Conservation (phyloP, 2,797 vertebrate species). For the Schizopygopsis pylzovi region DNA sequence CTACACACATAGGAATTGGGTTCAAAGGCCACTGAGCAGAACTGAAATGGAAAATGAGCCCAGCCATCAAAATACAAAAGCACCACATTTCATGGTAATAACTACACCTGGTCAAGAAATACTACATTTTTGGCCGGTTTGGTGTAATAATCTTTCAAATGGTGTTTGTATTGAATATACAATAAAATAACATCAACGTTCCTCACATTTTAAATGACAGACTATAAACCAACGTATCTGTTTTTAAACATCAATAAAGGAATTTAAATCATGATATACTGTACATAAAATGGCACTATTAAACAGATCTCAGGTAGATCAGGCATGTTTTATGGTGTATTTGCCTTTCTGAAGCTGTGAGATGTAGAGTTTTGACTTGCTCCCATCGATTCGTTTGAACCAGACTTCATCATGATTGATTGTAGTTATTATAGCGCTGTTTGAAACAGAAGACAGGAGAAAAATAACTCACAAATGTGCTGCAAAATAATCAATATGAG, state of each 20-base stretch:
- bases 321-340: slow-evolving; percentile 96
- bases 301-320: slow-evolving; percentile 50
- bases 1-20: slow-evolving; percentile 1
- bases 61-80: slow-evolving; percentile 22
- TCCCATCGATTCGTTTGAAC: slow-evolving; percentile 97
- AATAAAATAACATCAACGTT: slow-evolving; percentile 8
- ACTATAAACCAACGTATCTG: not conserved
- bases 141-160: slow-evolving; percentile 9
- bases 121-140: not conserved
- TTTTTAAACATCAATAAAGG: slow-evolving; percentile 27
- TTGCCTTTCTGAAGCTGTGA: slow-evolving; percentile 99
- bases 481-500: slow-evolving; percentile 2
- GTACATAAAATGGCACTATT: slow-evolving; percentile 43
- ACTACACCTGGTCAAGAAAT: not conserved
- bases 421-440: slow-evolving; percentile 95
- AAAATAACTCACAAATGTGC: slow-evolving; percentile 14
- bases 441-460: slow-evolving; percentile 57
- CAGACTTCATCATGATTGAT: slow-evolving; percentile 99
- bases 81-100: not conserved
- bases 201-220: slow-evolving; percentile 22
- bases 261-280: slow-evolving; percentile 33
- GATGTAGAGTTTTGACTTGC: slow-evolving; percentile 98
- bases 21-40: not conserved
- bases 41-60: slow-evolving; percentile 7
- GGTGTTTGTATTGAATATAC: not conserved